Conservation (phyloP, 2,888 invertebrate species). For the Euzophera pinguis region DNA sequence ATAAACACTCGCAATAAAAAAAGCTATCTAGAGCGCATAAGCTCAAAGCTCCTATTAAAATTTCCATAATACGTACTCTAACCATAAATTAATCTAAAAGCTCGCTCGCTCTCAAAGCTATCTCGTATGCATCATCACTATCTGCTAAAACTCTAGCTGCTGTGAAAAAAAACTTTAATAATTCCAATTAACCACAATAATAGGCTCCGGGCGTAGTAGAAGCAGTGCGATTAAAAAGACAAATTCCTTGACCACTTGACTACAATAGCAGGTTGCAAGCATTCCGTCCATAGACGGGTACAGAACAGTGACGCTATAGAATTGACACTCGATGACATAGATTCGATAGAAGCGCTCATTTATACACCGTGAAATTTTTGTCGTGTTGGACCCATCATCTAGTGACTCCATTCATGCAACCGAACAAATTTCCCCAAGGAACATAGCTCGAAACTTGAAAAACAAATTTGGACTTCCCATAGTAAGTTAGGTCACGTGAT, state of each 20-base stretch:
- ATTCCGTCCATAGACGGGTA: slow-evolving; percentile 47
- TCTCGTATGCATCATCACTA: slow-evolving; percentile 60
- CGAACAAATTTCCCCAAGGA: too few relatives aligned
- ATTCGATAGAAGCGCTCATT: neutral
- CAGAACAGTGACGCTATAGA: neutral
- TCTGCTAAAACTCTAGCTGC: slow-evolving; percentile 67
- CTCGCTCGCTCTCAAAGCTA: slow-evolving; percentile 53
- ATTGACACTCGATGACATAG: neutral
- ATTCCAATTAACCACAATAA: slow-evolving; percentile 80
- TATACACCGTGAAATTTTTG: too few relatives aligned
- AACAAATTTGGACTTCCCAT: too few relatives aligned
- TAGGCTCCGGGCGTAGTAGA: slow-evolving; percentile 62
- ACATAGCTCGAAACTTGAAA: too few relatives aligned
- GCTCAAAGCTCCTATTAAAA: slow-evolving; percentile 47
- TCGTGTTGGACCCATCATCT: too few relatives aligned
- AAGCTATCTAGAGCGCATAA: slow-evolving; percentile 20
- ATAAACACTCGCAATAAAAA: slow-evolving; percentile 21
- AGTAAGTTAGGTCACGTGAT: too few relatives aligned
- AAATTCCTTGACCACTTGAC: slow-evolving; percentile 73
- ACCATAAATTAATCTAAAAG: slow-evolving; percentile 68
- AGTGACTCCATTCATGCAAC: too few relatives aligned
- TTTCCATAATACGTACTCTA: slow-evolving; percentile 59
- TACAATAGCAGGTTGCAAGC: slow-evolving; percentile 74
- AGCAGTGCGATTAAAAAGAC: slow-evolving; percentile 76
- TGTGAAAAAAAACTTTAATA: slow-evolving; percentile 71